These are phyloP conservation scores for Elgaria multicarinata DNA, from an alignment of 2,113 vertebrate genomes.

Conservation along the genomic window DNA sequence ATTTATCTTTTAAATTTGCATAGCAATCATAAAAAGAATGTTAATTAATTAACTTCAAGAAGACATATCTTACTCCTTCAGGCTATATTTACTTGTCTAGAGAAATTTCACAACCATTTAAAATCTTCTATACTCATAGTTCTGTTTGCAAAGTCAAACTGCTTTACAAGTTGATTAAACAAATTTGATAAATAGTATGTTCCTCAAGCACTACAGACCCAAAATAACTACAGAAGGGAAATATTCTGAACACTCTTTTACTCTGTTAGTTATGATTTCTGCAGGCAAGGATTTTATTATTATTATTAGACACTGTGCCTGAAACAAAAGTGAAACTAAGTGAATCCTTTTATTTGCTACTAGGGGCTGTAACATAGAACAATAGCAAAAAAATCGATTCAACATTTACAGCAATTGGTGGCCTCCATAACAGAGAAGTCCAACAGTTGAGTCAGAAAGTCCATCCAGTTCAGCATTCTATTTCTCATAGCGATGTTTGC, in stretches of 20 bases:
- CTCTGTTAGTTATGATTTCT: neutral
- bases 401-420: neutral
- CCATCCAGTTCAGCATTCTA: neutral
- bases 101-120: neutral
- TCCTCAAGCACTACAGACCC: neutral
- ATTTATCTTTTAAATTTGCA: neutral
- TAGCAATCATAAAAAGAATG: neutral
- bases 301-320: neutral
- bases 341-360: neutral
- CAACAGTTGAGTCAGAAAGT: neutral
- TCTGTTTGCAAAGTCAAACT: neutral
- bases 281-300: neutral
- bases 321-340: neutral
- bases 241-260: neutral
- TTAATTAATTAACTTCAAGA: neutral
- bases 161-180: neutral
- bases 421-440: neutral
- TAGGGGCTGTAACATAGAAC: neutral
- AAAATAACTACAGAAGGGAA: neutral
- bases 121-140: neutral
- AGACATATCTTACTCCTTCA: neutral
- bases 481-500: neutral
- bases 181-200: neutral
- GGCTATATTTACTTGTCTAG: neutral
- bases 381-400: neutral